Base-by-base conservation (phyloP, 2,888 invertebrate species). In the Timema cristinae region DNA sequence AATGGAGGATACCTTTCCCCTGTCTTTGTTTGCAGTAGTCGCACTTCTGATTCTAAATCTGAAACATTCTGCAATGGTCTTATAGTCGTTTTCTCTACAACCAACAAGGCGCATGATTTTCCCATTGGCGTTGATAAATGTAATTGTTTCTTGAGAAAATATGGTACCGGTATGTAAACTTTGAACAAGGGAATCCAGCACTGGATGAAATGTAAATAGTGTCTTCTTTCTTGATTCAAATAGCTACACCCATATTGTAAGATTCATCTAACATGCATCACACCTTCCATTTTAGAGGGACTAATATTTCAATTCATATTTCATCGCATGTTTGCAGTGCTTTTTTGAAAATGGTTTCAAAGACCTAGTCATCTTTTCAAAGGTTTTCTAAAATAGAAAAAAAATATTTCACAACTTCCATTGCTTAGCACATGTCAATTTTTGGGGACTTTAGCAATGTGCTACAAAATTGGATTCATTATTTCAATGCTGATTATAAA, bases 141-240 rank as follows among this genome's bases (percentile, higher is more conserved):
- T 5, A 15, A n/a, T 59, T 59, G n/a, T 59, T 59, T 59, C n/a
- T n/a, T 59, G 59, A 59, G 59, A n/a, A 59, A 59, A 59, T 59
- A 0, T n/a, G 0, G 59, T n/a, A n/a, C n/a, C n/a, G n/a, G n/a
- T 59, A 6, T 32, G 15, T 13, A 59, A 59, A 16, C 9, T 9
- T 59, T 59, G 59, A 59, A n/a, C 0, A 9, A n/a, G 59, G 9
- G 59, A n/a, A 32, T 59, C n/a, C 59, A 59, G 59, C 0, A 59
- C 15, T 59, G 56, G 56, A 56, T 56, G 6, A 56, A 56, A 56
- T 56, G 56, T 56, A 56, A 56, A 56, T 56, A 6, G n/a, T 56
- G 1, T 56, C 56, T 15, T 56, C 56, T 56, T 56, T 6, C 13
- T 10, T 56, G 1, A n/a, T 56, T 15, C 0, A 5, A 15, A 56